A percentile compares a stretch with the other conserved stretches of the same genome.
phyloP scores from a whole-genome alignment of 2,888 invertebrate species.

The Lasius platythorax region DNA sequence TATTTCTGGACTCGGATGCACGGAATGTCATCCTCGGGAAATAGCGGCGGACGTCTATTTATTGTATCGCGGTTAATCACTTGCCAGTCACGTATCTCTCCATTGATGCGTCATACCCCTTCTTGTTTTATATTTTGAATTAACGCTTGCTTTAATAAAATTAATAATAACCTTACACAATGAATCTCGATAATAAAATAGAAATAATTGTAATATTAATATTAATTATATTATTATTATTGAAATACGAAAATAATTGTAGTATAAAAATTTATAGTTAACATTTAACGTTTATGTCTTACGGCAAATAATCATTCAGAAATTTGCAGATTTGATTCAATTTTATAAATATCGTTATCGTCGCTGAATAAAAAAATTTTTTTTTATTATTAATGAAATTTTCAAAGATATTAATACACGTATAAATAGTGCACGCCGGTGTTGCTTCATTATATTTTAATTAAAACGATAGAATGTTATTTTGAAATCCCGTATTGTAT shows the following conservation, averaged over 20 bases:
- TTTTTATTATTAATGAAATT: neutral
- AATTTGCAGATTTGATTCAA: neutral
- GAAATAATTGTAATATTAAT: no score
- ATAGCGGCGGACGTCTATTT: conserved; percentile 10
- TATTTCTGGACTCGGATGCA: neutral
- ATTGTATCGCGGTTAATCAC: conserved; percentile 37
- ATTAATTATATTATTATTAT: no score
- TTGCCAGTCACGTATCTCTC: neutral
- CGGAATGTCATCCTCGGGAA: conserved; percentile 24
- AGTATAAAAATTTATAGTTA: neutral
- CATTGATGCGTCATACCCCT: neutral
- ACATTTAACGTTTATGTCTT: neutral
- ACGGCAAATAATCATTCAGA: neutral
- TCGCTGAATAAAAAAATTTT: neutral
- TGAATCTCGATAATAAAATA: neutral
- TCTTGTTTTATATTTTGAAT: neutral
- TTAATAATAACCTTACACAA: neutral
- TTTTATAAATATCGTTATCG: neutral
- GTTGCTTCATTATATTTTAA: neutral
- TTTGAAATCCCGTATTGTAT: conserved; percentile 24
- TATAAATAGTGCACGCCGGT: neutral
- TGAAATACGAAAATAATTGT: no score
- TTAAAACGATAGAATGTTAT: neutral
- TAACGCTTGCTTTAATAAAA: neutral
- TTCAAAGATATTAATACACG: neutral